Evolutionary conservation across 1,140 invertebrate species (phyloP), one percentile per base, ranked within the genome.

Genomic region (Apolygus lucorum): DNA sequence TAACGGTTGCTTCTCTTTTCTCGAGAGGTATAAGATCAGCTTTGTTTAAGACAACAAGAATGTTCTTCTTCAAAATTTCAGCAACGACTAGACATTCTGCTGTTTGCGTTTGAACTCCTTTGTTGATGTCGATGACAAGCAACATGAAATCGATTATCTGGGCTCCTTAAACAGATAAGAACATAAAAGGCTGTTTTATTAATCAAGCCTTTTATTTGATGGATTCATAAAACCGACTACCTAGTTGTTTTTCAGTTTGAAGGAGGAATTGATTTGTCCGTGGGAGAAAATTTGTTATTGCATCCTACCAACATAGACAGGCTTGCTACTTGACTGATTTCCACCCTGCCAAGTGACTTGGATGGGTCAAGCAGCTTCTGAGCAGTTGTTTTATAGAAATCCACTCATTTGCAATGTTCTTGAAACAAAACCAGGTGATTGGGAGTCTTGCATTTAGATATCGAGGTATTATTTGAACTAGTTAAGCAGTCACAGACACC

Each of bases 131-230:
- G 67, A 92, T 80, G 11, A 92, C 87, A 1, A 92, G 77, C 49
- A 92, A 76, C 82, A 91, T 89, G 54, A 90, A 74, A 78, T 92
- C 89, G 75, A 91, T 90, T 34, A 92, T 91, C 76, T 90, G 87
- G 2, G 88, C 83, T 24, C 89, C 79, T 79, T 71, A 63, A 71
- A 70, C 28, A 42, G 34, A 42, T n/a, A n/a, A n/a, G n/a, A n/a
- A 66, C 4, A 67, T 68, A 34, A 70, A 71, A 34, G 2, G 14
- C 28, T 63, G 63, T 29, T 67, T 21, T 28, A 11, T 66, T 34
- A 69, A 65, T 69, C 63, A 25, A 1, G 42, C n/a, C 13, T 42
- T 13, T n/a, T 1, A 14, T 54, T 13, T 11, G 49, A 21, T 25
- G 11, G 14, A 49, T 49, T 49, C n/a, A 11, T n/a, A 49, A 49